Conservation (phyloP, 1,140 invertebrate genomes). For the Neocloeon triangulifer region DNA sequence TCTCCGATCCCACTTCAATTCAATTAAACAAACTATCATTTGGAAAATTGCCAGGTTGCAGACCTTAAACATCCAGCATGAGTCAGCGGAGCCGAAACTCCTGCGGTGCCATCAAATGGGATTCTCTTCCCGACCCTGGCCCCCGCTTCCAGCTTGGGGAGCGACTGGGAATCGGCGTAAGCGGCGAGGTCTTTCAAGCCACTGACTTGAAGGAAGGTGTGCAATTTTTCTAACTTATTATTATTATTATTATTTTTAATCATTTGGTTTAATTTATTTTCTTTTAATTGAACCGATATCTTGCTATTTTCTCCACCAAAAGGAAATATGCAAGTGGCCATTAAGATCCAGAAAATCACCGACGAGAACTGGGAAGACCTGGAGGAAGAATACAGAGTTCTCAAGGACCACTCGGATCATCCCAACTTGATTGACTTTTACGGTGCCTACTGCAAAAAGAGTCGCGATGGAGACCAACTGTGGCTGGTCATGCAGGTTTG, state of each 20-base stretch:
- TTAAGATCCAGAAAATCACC: constrained; percentile 51
- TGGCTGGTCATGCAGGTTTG: constrained; percentile 80
- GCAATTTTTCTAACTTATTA: too few species aligned
- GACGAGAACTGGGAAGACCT: constrained; percentile 43
- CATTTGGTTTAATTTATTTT: too few species aligned
- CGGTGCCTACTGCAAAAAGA: constrained; percentile 50
- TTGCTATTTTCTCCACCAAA: too few species aligned
- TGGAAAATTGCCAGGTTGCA: too few species aligned
- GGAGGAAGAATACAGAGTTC: constrained; percentile 63
- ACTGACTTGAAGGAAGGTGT: constrained; percentile 43
- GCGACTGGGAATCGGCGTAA: constrained; percentile 46
- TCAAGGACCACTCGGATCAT: constrained; percentile 51
- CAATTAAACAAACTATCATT: too few species aligned
- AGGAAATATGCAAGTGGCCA: constrained; percentile 42
- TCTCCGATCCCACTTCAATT: too few species aligned
- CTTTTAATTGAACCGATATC: too few species aligned
- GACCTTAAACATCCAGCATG: too few species aligned
- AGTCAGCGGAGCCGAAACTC: too few species aligned
- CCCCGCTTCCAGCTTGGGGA: constrained; percentile 38
- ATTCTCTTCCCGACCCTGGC: constrained; percentile 36
- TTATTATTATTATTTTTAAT: too few species aligned
- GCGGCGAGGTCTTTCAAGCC: constrained; percentile 50
- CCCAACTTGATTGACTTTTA: constrained; percentile 66
- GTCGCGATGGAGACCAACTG: constrained; percentile 40
- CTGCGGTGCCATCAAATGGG: too few species aligned